These are phyloP conservation scores for Euura lappo DNA, from an alignment of 1,140 invertebrate species.

Conservation along the genomic window DNA sequence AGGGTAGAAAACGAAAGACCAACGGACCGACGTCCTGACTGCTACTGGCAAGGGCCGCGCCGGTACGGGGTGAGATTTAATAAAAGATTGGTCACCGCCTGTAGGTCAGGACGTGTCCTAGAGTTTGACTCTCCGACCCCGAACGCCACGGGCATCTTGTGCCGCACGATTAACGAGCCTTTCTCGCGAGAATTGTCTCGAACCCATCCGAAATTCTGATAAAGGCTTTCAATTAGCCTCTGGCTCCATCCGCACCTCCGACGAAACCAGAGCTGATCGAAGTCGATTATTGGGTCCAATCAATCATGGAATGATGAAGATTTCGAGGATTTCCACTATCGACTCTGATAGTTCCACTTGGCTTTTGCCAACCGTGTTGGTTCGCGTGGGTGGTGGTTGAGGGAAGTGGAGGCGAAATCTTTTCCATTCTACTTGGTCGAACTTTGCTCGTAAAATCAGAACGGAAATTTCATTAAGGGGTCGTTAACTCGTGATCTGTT, in stretches of 20 bases:
- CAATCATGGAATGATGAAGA: too few species aligned
- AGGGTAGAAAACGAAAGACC: background rate
- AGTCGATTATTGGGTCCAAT: too few species aligned
- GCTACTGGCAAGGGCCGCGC: slow-evolving; percentile 9
- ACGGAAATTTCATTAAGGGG: slow-evolving; percentile 46
- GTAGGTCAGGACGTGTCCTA: slow-evolving; percentile 20
- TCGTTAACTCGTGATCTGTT: slow-evolving; percentile 39
- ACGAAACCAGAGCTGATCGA: background rate
- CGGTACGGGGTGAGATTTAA: slow-evolving; percentile 36
- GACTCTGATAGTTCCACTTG: too few species aligned
- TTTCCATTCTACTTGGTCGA: slow-evolving; percentile 20
- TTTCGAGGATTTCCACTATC: too few species aligned
- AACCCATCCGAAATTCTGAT: slow-evolving; percentile 1
- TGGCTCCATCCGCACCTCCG: background rate
- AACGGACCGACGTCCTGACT: background rate
- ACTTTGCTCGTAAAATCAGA: slow-evolving; percentile 45
- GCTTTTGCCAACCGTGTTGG: too few species aligned
- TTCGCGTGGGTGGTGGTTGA: background rate
- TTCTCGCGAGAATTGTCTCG: slow-evolving; percentile 8
- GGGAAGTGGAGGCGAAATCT: background rate
- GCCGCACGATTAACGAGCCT: slow-evolving; percentile 1
- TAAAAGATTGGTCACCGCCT: slow-evolving; percentile 40
- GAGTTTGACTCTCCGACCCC: background rate
- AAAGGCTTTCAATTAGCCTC: slow-evolving; percentile 7
- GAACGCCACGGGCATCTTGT: background rate